Evolutionary conservation across 2,888 invertebrate species (phyloP).

Genomic region (Vesta saturnalis): DNA sequence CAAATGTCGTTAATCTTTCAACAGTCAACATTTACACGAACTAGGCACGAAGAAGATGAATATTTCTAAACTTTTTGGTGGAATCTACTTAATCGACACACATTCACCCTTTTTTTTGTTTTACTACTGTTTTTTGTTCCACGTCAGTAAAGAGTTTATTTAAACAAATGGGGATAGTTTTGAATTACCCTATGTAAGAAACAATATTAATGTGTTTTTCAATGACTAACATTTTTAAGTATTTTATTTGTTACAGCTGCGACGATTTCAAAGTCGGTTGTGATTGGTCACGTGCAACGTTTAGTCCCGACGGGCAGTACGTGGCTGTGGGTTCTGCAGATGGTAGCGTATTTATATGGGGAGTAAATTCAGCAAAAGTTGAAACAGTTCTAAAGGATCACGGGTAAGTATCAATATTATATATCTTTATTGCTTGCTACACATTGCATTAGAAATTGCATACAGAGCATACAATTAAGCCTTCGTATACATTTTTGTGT

Average conservation of each 20-base stretch:
- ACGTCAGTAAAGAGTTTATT: too few relatives aligned
- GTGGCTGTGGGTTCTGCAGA: slow-evolving; percentile 93
- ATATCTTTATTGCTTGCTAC: slow-evolving; percentile 14
- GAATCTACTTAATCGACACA: slow-evolving; percentile 1
- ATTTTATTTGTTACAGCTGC: slow-evolving; percentile 69
- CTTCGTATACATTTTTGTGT: neutral
- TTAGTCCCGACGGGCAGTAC: slow-evolving; percentile 90
- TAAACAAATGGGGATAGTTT: too few relatives aligned
- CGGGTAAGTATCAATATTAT: slow-evolving; percentile 69
- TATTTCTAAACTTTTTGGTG: slow-evolving; percentile 43
- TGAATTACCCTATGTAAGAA: too few relatives aligned
- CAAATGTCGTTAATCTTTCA: slow-evolving; percentile 55
- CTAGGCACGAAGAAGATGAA: slow-evolving; percentile 46
- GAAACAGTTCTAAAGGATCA: slow-evolving; percentile 85
- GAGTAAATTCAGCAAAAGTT: slow-evolving; percentile 77
- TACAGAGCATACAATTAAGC: neutral
- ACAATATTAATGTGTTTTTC: too few relatives aligned
- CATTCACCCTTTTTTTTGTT: neutral
- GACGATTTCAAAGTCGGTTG: slow-evolving; percentile 96
- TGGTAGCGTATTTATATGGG: slow-evolving; percentile 94
- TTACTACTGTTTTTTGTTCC: neutral
- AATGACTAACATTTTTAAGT: neutral
- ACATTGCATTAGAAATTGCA: neutral
- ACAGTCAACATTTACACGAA: slow-evolving; percentile 46
- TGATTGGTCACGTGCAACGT: slow-evolving; percentile 93